These are phyloP conservation scores for Cacoxenus indagator DNA, from an alignment of 2,888 invertebrate species.

Conservation along the genomic window DNA sequence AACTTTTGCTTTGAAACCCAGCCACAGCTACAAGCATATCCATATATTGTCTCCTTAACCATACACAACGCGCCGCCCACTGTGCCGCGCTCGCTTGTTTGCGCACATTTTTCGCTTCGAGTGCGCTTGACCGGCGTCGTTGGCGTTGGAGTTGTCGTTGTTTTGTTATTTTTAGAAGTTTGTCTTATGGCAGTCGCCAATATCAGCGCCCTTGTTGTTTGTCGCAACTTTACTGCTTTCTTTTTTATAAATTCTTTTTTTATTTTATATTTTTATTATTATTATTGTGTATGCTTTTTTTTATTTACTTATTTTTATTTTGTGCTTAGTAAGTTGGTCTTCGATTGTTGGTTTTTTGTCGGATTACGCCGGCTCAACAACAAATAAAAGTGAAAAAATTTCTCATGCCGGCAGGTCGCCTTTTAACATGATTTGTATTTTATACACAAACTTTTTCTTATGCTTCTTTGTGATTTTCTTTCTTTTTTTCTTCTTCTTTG, in stretches of 20 bases:
- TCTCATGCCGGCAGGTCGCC: slow-evolving; percentile 17
- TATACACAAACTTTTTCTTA: slow-evolving; percentile 22
- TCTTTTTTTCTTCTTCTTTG: neutral
- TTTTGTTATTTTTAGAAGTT: slow-evolving; percentile 14
- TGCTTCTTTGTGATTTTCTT: no score
- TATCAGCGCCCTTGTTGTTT: neutral
- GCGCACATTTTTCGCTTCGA: neutral
- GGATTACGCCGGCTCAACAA: neutral
- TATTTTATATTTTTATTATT: slow-evolving; percentile 15
- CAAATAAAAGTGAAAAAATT: slow-evolving; percentile 12
- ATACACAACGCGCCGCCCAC: no score
- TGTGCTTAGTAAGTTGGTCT: neutral
- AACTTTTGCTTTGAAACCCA: slow-evolving; percentile 28
- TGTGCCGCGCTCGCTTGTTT: neutral
- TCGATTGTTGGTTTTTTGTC: neutral
- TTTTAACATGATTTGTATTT: slow-evolving; percentile 42
- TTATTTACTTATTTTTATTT: neutral
- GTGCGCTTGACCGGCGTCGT: no score
- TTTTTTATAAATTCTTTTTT: slow-evolving; percentile 9
- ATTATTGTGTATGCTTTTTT: neutral
- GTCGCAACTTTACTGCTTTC: neutral
- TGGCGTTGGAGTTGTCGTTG: no score
- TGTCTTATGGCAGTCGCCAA: neutral
- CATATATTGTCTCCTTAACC: no score
- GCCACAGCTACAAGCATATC: no score